A percentile compares a stretch with the other conserved stretches of the same genome.
phyloP scores from a whole-genome alignment of 2,797 vertebrate species.

The Pyrocephalus nanus region DNA sequence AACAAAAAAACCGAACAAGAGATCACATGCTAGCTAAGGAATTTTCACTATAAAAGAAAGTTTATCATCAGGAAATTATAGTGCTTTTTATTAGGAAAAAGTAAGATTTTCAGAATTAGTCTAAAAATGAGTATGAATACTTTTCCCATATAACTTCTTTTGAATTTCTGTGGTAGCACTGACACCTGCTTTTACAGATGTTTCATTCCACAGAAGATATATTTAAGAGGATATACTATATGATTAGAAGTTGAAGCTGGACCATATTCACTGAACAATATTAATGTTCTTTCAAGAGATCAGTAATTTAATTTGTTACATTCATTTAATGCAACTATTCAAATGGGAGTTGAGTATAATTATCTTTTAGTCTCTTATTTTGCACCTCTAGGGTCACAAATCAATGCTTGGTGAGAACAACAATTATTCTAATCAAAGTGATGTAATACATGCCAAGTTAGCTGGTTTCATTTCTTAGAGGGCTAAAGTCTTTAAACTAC shows the following conservation, averaged over 20 bases:
- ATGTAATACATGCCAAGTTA: neutral
- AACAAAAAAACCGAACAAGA: neutral
- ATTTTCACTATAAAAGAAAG: neutral
- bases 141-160: neutral
- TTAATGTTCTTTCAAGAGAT: constrained; percentile 18
- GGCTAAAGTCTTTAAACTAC: neutral
- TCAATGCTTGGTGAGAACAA: neutral
- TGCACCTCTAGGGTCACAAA: neutral
- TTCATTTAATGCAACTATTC: constrained; percentile 41
- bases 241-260: neutral
- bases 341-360: neutral
- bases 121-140: neutral
- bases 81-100: neutral
- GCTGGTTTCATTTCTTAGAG: neutral
- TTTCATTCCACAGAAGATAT: neutral
- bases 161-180: neutral
- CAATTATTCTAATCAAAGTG: constrained; percentile 5
- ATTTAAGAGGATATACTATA: neutral
- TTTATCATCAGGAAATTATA: neutral
- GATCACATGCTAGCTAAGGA: neutral
- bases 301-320: constrained; percentile 41
- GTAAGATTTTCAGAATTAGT: neutral
- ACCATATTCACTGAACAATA: neutral
- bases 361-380: constrained; percentile 19
- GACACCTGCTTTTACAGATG: neutral